Conservation (phyloP, 64 coral and sea anemone genomes). For the Montipora efflorescens region DNA sequence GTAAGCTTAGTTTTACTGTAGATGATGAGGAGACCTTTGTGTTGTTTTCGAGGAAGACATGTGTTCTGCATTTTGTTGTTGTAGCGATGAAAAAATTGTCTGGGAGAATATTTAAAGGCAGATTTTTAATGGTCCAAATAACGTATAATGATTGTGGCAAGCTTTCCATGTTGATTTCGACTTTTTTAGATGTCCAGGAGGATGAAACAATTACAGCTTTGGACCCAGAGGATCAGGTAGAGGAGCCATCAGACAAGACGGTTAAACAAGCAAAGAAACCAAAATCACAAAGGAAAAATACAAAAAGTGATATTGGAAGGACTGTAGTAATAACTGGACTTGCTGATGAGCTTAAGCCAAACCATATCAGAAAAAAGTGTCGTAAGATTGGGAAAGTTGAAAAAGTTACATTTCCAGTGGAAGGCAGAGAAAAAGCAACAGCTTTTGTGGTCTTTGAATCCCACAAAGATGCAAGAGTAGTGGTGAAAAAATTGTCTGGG, state of each 20-base stretch:
- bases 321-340: constrained; percentile 79
- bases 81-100: too few relatives aligned
- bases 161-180: neutral
- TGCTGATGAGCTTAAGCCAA: constrained; percentile 59
- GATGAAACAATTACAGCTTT: neutral
- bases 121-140: too few relatives aligned
- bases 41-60: too few relatives aligned
- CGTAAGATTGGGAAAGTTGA: constrained; percentile 75
- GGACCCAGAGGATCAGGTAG: neutral
- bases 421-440: constrained; percentile 64
- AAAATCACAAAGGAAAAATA: constrained; percentile 71
- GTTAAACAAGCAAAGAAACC: constrained; percentile 38
- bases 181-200: constrained; percentile 7
- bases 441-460: constrained; percentile 74
- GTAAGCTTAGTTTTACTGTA: too few relatives aligned
- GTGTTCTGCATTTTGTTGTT: too few relatives aligned
- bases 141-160: too few relatives aligned
- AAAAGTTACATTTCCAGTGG: constrained; percentile 79
- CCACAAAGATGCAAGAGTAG: constrained; percentile 84
- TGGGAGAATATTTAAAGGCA: too few relatives aligned
- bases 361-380: constrained; percentile 81
- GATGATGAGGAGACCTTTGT: too few relatives aligned
- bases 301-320: constrained; percentile 68
- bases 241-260: constrained; percentile 7
- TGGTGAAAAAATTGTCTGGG: constrained; percentile 55